A percentile compares a stretch with the other conserved stretches of the same genome.
phyloP scores from a whole-genome alignment of 1,140 invertebrate genomes.

The Coboldia fuscipes region DNA sequence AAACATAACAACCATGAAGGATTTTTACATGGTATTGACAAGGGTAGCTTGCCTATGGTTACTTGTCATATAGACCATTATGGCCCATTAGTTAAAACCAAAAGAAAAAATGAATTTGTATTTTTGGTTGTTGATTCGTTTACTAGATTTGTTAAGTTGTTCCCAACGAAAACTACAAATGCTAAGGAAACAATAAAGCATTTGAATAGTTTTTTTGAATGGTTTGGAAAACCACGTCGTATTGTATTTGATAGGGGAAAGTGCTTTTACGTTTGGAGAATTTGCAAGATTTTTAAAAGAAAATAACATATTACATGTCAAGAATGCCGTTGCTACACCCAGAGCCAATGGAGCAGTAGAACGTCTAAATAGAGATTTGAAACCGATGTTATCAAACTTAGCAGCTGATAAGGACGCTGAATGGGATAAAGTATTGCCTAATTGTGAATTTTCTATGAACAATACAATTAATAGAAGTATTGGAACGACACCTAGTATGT shows the following conservation, averaged over 20 bases:
- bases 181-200: conserved; percentile 5
- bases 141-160: conserved; percentile 8
- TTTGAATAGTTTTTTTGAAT: conserved; percentile 7
- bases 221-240: conserved; percentile 6
- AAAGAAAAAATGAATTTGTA: neutral
- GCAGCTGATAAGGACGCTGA: conserved; percentile 5
- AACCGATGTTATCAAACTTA: conserved; percentile 9
- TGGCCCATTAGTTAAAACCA: conserved; percentile 9
- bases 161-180: conserved; percentile 8
- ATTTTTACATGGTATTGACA: conserved; percentile 10
- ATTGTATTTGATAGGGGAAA: conserved; percentile 5
- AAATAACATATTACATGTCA: conserved; percentile 5
- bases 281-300: conserved; percentile 6
- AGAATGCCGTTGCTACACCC: conserved; percentile 6
- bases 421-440: conserved; percentile 7
- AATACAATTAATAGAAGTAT: neutral
- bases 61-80: conserved; percentile 12
- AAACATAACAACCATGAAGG: conserved; percentile 7
- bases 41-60: conserved; percentile 9
- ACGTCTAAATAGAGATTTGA: conserved; percentile 8
- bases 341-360: conserved; percentile 9
- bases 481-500: neutral
- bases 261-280: conserved; percentile 6
- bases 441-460: conserved; percentile 7
- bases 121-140: neutral